phyloP scores from a whole-genome alignment of 2,888 invertebrate genomes.

The Dastarcus helophoroides region DNA sequence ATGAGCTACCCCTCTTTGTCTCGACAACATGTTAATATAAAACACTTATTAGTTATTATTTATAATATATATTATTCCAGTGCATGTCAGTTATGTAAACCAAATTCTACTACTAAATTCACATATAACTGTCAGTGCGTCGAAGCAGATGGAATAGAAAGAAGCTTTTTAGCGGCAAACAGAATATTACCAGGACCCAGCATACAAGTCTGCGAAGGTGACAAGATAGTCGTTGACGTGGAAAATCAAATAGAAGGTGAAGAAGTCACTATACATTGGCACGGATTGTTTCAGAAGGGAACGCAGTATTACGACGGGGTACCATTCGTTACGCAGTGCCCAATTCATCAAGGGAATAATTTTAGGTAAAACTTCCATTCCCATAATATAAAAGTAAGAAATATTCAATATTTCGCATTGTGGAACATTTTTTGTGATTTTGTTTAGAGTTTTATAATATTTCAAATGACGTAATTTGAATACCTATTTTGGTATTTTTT shows the following conservation, averaged over 20 bases:
- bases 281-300: conserved; percentile 70
- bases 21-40: no score
- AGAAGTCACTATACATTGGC: conserved; percentile 82
- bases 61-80: no score
- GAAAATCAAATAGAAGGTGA: conserved; percentile 74
- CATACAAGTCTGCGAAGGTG: conserved; percentile 78
- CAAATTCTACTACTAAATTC: conserved; percentile 67
- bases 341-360: conserved; percentile 71
- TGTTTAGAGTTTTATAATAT: no score
- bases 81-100: conserved; percentile 64
- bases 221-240: conserved; percentile 73
- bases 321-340: no score
- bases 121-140: conserved; percentile 80
- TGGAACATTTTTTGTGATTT: no score
- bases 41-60: no score
- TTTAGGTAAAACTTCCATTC: conserved; percentile 60
- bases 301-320: conserved; percentile 77
- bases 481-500: no score
- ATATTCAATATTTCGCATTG: no score
- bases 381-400: no score
- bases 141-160: conserved; percentile 71
- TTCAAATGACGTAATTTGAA: no score
- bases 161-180: conserved; percentile 70
- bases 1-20: no score
- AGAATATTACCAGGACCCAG: conserved; percentile 79